Evolutionary conservation across 2,797 vertebrate genomes (phyloP).

Genomic region (Rhinophrynus dorsalis): DNA sequence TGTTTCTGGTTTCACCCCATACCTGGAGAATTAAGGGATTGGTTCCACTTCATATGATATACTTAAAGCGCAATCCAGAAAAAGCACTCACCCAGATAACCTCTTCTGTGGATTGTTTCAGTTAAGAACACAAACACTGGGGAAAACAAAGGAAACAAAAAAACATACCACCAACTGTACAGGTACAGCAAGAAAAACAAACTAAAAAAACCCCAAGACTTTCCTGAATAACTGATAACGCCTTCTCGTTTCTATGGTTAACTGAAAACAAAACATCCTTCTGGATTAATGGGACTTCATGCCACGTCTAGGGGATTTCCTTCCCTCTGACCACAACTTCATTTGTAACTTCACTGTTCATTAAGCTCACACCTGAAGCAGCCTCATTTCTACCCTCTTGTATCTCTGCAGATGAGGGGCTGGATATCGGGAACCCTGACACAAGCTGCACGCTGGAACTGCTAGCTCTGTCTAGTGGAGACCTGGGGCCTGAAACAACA

Average conservation of each 20-base stretch:
- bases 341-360: constrained; percentile 43
- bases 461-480: neutral
- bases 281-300: constrained; percentile 46
- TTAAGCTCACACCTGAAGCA: constrained; percentile 40
- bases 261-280: constrained; percentile 44
- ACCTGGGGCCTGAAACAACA: neutral
- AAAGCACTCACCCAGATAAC: constrained; percentile 44
- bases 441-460: neutral
- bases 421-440: neutral
- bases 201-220: constrained; percentile 7
- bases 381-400: constrained; percentile 22
- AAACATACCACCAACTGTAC: no score
- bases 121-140: constrained; percentile 21
- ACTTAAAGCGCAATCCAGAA: constrained; percentile 34
- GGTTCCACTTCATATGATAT: constrained; percentile 37
- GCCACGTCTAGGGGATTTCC: constrained; percentile 45
- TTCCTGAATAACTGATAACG: constrained; percentile 30
- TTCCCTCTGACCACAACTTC: constrained; percentile 25
- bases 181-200: no score
- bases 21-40: constrained; percentile 32
- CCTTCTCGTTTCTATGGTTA: constrained; percentile 11
- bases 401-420: constrained; percentile 9
- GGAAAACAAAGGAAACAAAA: constrained; percentile 24
- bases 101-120: constrained; percentile 30
- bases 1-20: constrained; percentile 6